Percentiles rank a stretch among this genome's conserved stretches.
These are phyloP conservation scores for Tenebrosternarchus preto DNA, from an alignment of 2,113 vertebrate genomes.

Conservation along the genomic window DNA sequence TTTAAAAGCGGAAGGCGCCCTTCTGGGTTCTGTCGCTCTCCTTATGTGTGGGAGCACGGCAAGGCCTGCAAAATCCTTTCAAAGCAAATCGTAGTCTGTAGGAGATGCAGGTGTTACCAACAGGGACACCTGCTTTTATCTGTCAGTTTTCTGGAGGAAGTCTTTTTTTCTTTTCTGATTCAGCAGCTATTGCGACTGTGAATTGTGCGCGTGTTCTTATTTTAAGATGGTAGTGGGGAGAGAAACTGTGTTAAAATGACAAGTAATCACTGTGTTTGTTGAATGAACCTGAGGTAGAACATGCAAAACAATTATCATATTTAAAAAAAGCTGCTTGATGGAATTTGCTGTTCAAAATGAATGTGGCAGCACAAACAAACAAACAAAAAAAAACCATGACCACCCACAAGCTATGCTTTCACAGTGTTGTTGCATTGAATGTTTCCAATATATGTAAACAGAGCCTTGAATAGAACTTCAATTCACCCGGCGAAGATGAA, in stretches of 20 bases:
- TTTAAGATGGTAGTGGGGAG: too few species aligned
- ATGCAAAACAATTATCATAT: not conserved
- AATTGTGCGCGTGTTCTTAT: too few species aligned
- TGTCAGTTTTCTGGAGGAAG: not conserved
- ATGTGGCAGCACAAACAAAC: not conserved
- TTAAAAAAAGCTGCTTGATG: slow-evolving; percentile 30
- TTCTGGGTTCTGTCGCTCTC: not conserved
- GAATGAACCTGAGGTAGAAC: not conserved
- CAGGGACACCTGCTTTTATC: slow-evolving; percentile 32
- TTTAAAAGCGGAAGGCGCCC: slow-evolving; percentile 7
- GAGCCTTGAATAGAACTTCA: slow-evolving; percentile 67
- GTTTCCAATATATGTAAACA: slow-evolving; percentile 67
- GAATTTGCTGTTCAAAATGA: not conserved
- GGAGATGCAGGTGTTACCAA: not conserved
- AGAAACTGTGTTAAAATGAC: too few species aligned
- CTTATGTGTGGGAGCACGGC: not conserved
- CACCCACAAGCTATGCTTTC: not conserved
- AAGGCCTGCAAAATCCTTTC: not conserved
- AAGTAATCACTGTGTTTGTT: not conserved
- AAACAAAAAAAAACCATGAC: not conserved
- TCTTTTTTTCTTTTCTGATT: not conserved
- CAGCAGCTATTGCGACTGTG: too few species aligned
- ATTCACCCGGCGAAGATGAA: slow-evolving; percentile 73
- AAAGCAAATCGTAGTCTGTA: not conserved
- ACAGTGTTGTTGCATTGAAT: slow-evolving; percentile 44